Evolutionary conservation across 1,140 invertebrate species (phyloP), one percentile per base, ranked within the genome.

Genomic region (Polypedilum pembai): DNA sequence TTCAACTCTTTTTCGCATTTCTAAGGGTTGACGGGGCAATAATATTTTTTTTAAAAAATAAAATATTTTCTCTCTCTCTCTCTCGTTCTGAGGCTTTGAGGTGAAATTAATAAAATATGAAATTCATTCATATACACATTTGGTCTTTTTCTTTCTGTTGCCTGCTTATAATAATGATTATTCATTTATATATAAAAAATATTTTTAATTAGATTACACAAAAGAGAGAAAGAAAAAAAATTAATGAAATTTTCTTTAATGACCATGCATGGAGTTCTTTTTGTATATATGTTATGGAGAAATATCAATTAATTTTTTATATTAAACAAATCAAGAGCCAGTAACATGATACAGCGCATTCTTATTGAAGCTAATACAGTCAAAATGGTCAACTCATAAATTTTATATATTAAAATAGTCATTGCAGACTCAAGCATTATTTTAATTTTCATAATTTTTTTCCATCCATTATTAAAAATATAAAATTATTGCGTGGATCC

Each of bases 271-370:
- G 45, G 45, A 56, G 8, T n/a, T 3, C 12, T n/a, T 12, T 56
- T 56, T 45, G 8, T 56, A 45, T 56, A 15, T 56, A 56, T 15
- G 12, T 8, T 56, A 15, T 33, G 12, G 15, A 21, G 8, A 20
- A 69, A 69, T 69, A 69, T 69, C 65, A 69, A 69, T 69, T 69
- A 69, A 69, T 69, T 69, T 69, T 69, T 69, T 69, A 69, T 69
- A 20, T 10, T 8, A 56, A 56, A 33, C 24, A 33, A 33, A 33
- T 33, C 24, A 33, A 33, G 24, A 33, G 24, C 24, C 5, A 5
- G 24, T 3, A 33, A 33, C 24, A 33, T 33, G 24, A 33, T 33
- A 33, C 5, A 33, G 24, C 24, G 24, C 24, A 33, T 33, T 3
- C 5, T 33, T 33, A 33, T 3, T 33, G n/a, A n/a, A n/a, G 24